Evolutionary conservation across 2,888 invertebrate genomes (phyloP).

Genomic region (Gnatocerus cornutus): DNA sequence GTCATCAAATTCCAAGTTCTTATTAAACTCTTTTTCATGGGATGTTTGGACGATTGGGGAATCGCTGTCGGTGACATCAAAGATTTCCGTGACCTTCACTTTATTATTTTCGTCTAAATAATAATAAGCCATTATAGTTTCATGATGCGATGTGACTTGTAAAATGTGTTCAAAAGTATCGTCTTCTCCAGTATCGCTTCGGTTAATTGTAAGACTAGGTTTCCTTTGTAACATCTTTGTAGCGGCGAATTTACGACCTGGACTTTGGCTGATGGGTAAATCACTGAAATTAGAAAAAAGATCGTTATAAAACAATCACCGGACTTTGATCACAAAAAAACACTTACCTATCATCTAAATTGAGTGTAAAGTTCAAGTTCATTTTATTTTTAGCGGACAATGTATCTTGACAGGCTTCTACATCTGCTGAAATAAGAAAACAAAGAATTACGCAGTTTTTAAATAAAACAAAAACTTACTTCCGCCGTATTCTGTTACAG

Average conservation of each 20-base stretch:
- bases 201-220: slow-evolving; percentile 67
- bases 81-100: slow-evolving; percentile 89
- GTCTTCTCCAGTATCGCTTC: slow-evolving; percentile 68
- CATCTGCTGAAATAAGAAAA: slow-evolving; percentile 64
- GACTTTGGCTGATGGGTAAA: slow-evolving; percentile 63
- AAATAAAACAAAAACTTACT: slow-evolving; percentile 66
- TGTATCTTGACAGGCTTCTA: slow-evolving; percentile 67
- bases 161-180: slow-evolving; percentile 83
- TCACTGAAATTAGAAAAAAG: slow-evolving; percentile 61
- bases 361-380: slow-evolving; percentile 77
- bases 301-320: slow-evolving; percentile 30
- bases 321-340: slow-evolving; percentile 42
- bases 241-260: slow-evolving; percentile 64
- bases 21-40: slow-evolving; percentile 76
- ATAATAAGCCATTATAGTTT: slow-evolving; percentile 92
- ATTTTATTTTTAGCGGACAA: slow-evolving; percentile 72
- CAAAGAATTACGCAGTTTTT: neutral
- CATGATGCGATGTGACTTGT: slow-evolving; percentile 88
- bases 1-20: slow-evolving; percentile 80
- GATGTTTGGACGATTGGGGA: slow-evolving; percentile 78
- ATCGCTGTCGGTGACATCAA: slow-evolving; percentile 87
- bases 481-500: slow-evolving; percentile 77
- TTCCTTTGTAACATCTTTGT: slow-evolving; percentile 66
- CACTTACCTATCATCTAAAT: slow-evolving; percentile 74
- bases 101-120: slow-evolving; percentile 91